Evolutionary conservation across 2,797 vertebrate genomes (phyloP).

Genomic region (Choloepus didactylus): DNA sequence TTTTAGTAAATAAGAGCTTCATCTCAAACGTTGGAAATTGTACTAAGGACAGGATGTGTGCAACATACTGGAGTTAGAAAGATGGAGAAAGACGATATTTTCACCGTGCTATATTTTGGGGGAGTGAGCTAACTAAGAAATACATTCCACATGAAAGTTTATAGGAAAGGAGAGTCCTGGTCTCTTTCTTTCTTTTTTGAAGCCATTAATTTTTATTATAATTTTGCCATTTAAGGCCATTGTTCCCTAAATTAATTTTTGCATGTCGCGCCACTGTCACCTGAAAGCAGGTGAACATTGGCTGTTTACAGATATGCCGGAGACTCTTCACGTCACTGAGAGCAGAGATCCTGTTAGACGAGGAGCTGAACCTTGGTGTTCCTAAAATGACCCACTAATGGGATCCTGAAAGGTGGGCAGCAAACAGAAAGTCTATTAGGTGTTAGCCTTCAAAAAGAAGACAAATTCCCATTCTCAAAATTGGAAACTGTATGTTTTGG

Average conservation of each 20-base stretch:
- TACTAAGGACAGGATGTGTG: not conserved
- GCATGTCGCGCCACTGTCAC: fast-evolving
- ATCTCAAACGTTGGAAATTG: not conserved
- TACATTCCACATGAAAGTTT: too few relatives aligned
- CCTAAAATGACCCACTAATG: too few relatives aligned
- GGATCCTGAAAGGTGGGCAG: not conserved
- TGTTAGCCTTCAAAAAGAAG: not conserved
- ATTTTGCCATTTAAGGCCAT: not conserved
- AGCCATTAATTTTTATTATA: not conserved
- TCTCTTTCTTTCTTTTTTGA: not conserved
- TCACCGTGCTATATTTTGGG: not conserved
- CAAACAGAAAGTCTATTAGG: not conserved
- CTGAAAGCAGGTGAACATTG: not conserved
- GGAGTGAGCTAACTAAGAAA: not conserved
- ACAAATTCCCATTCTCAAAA: not conserved
- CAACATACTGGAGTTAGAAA: not conserved
- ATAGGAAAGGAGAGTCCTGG: not conserved
- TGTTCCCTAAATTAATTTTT: not conserved
- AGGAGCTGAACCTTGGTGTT: fast-evolving
- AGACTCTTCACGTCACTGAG: not conserved
- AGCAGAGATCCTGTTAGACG: fast-evolving
- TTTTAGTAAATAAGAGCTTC: not conserved
- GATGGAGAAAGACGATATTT: too few relatives aligned
- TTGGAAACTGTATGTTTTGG: not conserved
- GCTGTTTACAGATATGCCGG: not conserved